These are phyloP conservation scores for Macrobrachium nipponense DNA, from an alignment of 1,140 invertebrate species.

Conservation along the genomic window DNA sequence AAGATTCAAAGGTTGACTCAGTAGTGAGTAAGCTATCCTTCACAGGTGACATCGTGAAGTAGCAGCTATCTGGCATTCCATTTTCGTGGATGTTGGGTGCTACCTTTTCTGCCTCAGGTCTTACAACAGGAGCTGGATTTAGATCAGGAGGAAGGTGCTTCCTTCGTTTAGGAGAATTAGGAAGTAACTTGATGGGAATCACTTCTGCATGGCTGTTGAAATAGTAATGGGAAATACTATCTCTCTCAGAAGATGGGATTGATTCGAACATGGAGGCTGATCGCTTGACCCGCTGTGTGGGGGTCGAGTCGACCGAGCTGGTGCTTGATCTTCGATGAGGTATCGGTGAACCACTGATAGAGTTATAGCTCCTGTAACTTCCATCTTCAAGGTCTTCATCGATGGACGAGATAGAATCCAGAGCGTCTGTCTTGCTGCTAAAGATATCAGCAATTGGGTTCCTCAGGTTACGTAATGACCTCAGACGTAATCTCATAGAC, in stretches of 20 bases:
- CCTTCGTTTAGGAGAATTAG: neutral
- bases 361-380: too few species aligned
- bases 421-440: neutral
- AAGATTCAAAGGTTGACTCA: too few species aligned
- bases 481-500: constrained; percentile 25
- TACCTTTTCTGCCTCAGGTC: too few species aligned
- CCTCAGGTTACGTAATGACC: constrained; percentile 13
- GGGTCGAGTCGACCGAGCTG: too few species aligned
- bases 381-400: neutral
- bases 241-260: neutral
- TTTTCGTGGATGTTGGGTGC: too few species aligned
- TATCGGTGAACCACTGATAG: too few species aligned
- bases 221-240: neutral
- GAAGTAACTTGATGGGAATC: neutral
- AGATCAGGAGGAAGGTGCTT: neutral
- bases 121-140: too few species aligned
- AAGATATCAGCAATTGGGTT: constrained; percentile 29
- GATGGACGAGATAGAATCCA: neutral
- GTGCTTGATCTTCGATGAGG: too few species aligned
- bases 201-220: neutral
- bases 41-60: too few species aligned
- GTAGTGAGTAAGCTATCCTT: too few species aligned
- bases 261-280: neutral
- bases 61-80: too few species aligned
- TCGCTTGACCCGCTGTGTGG: too few species aligned